phyloP scores from a whole-genome alignment of 2,113 vertebrate genomes.

The Podarcis cretensis region DNA sequence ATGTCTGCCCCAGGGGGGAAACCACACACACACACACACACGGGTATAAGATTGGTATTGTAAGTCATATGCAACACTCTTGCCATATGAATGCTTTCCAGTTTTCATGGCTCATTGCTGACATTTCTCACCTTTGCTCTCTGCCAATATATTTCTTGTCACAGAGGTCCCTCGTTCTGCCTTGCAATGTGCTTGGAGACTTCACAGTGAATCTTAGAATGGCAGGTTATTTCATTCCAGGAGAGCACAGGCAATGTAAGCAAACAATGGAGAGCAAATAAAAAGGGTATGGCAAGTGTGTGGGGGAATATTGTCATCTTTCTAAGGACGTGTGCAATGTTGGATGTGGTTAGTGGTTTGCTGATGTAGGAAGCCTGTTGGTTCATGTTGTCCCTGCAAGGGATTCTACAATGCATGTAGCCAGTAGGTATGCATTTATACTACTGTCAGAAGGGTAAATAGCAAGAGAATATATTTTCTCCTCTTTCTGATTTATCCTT shows the following conservation, averaged over 20 bases:
- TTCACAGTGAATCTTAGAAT: background rate
- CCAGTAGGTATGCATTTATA: background rate
- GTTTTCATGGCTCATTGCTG: background rate
- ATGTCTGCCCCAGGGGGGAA: background rate
- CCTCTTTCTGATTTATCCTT: background rate
- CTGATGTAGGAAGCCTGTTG: background rate
- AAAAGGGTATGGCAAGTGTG: background rate
- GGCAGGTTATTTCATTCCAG: background rate
- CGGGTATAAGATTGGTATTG: background rate
- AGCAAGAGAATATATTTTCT: background rate
- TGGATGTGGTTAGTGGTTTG: background rate
- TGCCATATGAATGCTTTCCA: background rate
- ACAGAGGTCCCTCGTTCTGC: background rate
- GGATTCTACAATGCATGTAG: background rate
- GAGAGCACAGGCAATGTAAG: background rate
- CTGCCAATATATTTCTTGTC: conserved; percentile 9
- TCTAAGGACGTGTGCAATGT: background rate
- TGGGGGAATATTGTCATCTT: background rate
- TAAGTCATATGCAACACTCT: background rate
- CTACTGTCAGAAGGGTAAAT: background rate
- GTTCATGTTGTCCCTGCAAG: background rate
- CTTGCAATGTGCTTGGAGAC: background rate
- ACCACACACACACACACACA: too few species aligned
- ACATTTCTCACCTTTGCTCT: background rate
- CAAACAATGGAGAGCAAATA: background rate